Base-by-base conservation (phyloP, 2,797 vertebrate species). In the Miichthys miiuy region DNA sequence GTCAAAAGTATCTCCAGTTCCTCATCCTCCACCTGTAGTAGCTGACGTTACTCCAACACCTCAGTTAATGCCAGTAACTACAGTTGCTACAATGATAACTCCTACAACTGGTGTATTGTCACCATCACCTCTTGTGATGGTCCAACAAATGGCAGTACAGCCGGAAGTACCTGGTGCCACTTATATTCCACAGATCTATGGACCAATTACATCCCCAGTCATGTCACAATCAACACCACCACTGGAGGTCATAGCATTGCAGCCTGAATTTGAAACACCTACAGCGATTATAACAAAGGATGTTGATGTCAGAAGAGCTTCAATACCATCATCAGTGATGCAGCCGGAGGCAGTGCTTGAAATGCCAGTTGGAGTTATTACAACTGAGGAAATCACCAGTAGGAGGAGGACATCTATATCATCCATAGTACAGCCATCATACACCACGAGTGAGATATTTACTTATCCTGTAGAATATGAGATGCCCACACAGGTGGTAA, bases 391-490 rank as follows among this genome's bases (percentile, higher is more conserved):
- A 80, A 91, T 80, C 18, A 83, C 78, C 34, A 89, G 66, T 74
- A 85, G 82, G 50, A 91, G 86, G 51, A 88, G 87, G 69, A 85
- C 88, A 65, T 93, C 93, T 41, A 54, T 92, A 82, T 88, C 89
- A 8, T 90, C 93, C 27, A 79, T 75, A 55, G 65, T 74, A 57
- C 89, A 92, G 30, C 85, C 89, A 81, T 44, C 88, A 74, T 88
- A 86, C 48, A 75, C 70, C 42, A 74, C 72, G 70, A 82, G n/a
- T 86, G 88, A 93, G 44, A 66, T 86, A 64, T 88, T 75, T 78
- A 71, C 80, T 27, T 84, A 80, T 83, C 84, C 89, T 6, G 25
- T 73, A 74, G 90, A 88, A 13, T 89, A 91, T 88, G 90, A 93
- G 82, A 71, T 14, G 1, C 84, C 92, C 11, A 70, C 61, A 5